phyloP scores from a whole-genome alignment of 37 sponge, comb jelly and placozoan genomes.

The Ianthella basta region DNA sequence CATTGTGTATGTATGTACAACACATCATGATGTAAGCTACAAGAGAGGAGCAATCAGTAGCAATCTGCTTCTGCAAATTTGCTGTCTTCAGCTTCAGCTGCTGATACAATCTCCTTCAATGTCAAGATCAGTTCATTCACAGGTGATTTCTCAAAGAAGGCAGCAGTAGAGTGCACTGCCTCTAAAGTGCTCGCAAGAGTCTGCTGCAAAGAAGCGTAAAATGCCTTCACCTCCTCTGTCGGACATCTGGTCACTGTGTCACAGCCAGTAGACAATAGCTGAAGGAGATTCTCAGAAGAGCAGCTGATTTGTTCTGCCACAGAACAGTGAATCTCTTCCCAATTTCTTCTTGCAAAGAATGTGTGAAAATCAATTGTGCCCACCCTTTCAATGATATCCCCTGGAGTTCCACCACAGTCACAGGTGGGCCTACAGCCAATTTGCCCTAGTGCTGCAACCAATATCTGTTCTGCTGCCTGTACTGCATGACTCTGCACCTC shows the following conservation, averaged over 20 bases:
- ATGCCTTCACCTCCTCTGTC: neutral
- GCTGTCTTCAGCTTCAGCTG: constrained; percentile 18
- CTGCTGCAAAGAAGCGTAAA: neutral
- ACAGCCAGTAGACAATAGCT: neutral
- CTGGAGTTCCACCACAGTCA: neutral
- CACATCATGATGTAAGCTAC: too few species aligned
- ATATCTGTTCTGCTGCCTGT: neutral
- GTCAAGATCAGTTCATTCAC: neutral
- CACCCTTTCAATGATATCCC: neutral
- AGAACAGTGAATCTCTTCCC: neutral
- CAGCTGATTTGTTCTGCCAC: too few species aligned
- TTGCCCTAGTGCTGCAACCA: too few species aligned
- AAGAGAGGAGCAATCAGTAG: neutral
- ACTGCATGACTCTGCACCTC: neutral
- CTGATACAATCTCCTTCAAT: constrained; percentile 1
- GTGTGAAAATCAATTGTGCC: neutral
- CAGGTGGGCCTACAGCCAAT: neutral
- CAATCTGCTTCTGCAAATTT: constrained; percentile 31
- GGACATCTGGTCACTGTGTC: neutral
- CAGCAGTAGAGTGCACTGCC: too few species aligned
- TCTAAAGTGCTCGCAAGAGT: too few species aligned
- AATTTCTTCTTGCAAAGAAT: neutral
- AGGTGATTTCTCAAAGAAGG: neutral
- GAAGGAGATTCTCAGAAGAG: neutral
- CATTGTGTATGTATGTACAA: too few species aligned